Base-by-base conservation (phyloP, 1,140 invertebrate genomes). In the Megalopta genalis region DNA sequence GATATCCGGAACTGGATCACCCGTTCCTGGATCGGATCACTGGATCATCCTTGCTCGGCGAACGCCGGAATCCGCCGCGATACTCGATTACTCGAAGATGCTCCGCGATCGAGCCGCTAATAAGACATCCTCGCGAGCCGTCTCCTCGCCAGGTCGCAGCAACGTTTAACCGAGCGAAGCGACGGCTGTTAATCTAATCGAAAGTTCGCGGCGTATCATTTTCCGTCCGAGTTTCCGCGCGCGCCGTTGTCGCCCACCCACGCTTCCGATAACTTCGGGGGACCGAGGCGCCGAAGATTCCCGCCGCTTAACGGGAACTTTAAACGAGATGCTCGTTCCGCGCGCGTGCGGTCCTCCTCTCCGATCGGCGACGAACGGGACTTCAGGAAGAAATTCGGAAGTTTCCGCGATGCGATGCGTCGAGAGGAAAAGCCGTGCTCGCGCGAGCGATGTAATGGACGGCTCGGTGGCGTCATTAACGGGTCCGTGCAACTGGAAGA, bases 161-260 rank as follows among this genome's bases (percentile, higher is more conserved):
- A 23, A 14, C 65, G 23, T 12, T 52, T 52, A 68, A 52, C 46
- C 37, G 52, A 27, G 46, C 37, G 60, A 39, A 67, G 67, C 27
- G 57, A 39, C 68, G 76, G 54, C 77, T 67, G 70, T 79, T 81
- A 81, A 78, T 72, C 42, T 72, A 78, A 81, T 81, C 70, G 54
- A 70, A 79, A 81, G 67, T 81, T 81, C 57, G 21, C 37, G 21
- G 72, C 62, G 67, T 71, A 75, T 77, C 79, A 77, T 71, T 81
- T 69, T 66, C 60, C 63, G 27, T 32, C 9, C 25, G 37, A 27
- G 63, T 52, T 32, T 25, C 23, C 59, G 49, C 59, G 49, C 59
- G 60, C 54, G 21, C 32, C 57, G 42, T 46, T 14, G 42, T 46
- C 42, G 42, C 14, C 42, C 42, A 59, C 63, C 67, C 72, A 60